phyloP scores from a whole-genome alignment of 2,797 vertebrate genomes.

The Melanogrammus aeglefinus region DNA sequence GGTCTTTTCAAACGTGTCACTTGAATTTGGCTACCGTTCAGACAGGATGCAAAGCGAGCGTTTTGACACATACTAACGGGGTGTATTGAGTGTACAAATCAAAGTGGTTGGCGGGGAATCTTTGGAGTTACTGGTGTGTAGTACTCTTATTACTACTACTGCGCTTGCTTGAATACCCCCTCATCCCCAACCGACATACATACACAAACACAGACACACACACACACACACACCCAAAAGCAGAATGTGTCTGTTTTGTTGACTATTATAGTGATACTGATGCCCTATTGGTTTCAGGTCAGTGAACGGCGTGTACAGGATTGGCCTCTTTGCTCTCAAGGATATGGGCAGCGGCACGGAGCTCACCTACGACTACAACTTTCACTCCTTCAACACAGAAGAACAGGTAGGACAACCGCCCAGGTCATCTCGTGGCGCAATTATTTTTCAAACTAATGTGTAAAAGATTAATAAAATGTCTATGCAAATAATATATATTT shows the following conservation, averaged over 20 bases:
- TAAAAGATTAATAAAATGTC: background rate
- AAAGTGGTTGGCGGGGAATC: background rate
- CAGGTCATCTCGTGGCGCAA: background rate
- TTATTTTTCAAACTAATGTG: background rate
- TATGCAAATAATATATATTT: background rate
- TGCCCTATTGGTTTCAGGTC: slow-evolving; percentile 73
- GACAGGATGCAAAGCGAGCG: background rate
- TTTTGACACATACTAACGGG: background rate
- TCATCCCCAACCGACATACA: no score
- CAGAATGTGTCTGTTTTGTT: background rate
- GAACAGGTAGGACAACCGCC: slow-evolving; percentile 80
- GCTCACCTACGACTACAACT: slow-evolving; percentile 97
- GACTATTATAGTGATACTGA: slow-evolving; percentile 1
- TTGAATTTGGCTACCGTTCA: background rate
- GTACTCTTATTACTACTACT: background rate
- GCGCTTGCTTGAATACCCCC: background rate
- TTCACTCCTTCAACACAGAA: slow-evolving; percentile 95
- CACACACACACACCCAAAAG: background rate
- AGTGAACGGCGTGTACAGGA: slow-evolving; percentile 94
- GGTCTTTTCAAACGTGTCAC: background rate
- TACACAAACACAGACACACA: background rate
- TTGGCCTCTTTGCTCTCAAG: slow-evolving; percentile 92
- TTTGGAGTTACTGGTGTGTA: background rate
- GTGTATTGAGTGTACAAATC: background rate
- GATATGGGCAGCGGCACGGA: slow-evolving; percentile 90